These are phyloP conservation scores for Altica lythri DNA, from an alignment of 2,888 invertebrate species.

Conservation along the genomic window DNA sequence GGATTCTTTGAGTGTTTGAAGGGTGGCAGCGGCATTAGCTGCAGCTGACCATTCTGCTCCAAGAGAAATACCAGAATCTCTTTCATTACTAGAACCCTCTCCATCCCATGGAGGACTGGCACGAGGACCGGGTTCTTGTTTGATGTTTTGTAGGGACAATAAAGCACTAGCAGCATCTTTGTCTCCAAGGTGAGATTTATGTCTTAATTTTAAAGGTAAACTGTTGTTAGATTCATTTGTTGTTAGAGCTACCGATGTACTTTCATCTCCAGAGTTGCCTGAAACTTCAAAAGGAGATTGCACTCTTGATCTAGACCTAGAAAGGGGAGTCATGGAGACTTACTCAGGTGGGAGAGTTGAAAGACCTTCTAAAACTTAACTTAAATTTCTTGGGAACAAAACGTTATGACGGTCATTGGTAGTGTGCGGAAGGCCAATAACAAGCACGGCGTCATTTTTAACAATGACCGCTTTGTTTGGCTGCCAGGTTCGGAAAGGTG, in stretches of 20 bases:
- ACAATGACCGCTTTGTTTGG: too few species aligned
- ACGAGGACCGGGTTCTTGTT: constrained; percentile 80
- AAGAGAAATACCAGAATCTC: constrained; percentile 87
- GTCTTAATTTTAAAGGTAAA: constrained; percentile 86
- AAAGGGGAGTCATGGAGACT: too few species aligned
- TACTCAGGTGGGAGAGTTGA: too few species aligned
- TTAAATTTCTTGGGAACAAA: too few species aligned
- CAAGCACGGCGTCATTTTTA: too few species aligned
- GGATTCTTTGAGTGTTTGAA: constrained; percentile 53
- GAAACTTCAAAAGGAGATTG: constrained; percentile 83
- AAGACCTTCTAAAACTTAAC: too few species aligned
- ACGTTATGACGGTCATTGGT: too few species aligned
- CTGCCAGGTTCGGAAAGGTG: too few species aligned
- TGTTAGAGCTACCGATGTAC: constrained; percentile 54
- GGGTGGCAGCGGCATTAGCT: constrained; percentile 50
- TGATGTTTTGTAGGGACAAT: constrained; percentile 82
- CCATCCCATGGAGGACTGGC: constrained; percentile 86
- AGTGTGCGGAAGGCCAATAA: too few species aligned
- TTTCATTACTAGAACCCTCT: constrained; percentile 87
- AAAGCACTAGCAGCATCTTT: constrained; percentile 84
- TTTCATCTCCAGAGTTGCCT: constrained; percentile 70
- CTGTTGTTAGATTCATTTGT: constrained; percentile 72
- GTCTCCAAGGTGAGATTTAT: constrained; percentile 88
- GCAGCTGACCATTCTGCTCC: constrained; percentile 69
- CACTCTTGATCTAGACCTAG: constrained; percentile 60